Base-by-base conservation (phyloP, 2,113 vertebrate genomes). In the Oncorhynchus masou region DNA sequence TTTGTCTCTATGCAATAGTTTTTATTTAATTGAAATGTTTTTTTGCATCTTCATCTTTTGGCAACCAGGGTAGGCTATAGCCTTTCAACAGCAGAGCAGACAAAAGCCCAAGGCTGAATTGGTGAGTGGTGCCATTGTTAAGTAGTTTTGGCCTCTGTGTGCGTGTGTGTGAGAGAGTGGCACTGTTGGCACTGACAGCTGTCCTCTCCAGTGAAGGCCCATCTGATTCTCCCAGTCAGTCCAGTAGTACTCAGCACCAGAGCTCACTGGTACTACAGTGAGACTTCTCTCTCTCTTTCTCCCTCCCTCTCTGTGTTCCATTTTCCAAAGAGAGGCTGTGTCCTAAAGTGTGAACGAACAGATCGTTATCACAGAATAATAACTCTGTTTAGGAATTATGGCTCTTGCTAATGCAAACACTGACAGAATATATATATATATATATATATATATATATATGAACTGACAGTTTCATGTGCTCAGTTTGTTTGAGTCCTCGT, bases 381-480 rank as follows among this genome's bases (percentile, higher is more conserved):
- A 31, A 31, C 48, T 67, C 54, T 80, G 67, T 85, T 82, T 75
- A 49, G 74, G 65, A 78, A 67, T 77, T 85, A 15, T 66, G 49
- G 5, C 81, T 29, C 76, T 24, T 66, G 70, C 74, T 15, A 48
- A 74, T 45, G 71, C 54, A 73, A 70, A 74, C 77, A 54, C 20
- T 13, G 19, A 78, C 59, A 15, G 51, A 73, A 24, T 29, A 25
- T 22, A 2, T 72, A 3, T 71, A 34, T 34, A 6, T 31, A 31
- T 31, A 31, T 31, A 6, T 31, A 31, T 31, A n/a, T 34, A 1
- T 22, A 2, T 31, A 0, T 79, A 74, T 7, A 64, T 3, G 19
- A 73, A 73, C 15, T 82, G 80, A 85, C 81, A 64, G 77, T 79
- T 79, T 51, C 19, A 72, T 77, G 68, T 86, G 80, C 74, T 79